A percentile compares a stretch with the other conserved stretches of the same genome.
phyloP scores from a whole-genome alignment of 1,140 invertebrate genomes.

The Polypedilum vanderplanki region DNA sequence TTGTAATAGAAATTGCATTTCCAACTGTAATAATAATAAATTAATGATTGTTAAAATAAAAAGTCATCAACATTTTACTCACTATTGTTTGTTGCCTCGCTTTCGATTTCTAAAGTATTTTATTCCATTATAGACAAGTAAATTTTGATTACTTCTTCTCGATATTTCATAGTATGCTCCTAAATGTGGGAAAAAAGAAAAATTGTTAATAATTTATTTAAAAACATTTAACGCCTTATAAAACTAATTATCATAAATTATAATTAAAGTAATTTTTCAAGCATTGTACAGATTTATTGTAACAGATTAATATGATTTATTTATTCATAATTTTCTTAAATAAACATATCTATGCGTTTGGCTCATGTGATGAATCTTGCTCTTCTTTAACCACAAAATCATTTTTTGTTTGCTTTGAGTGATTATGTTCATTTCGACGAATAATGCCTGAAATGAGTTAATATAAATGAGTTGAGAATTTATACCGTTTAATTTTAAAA shows the following conservation, averaged over 20 bases:
- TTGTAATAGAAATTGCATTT: conserved; percentile 44
- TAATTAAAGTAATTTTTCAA: conserved; percentile 30
- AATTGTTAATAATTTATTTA: not conserved
- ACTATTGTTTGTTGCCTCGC: conserved; percentile 40
- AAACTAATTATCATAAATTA: conserved; percentile 15
- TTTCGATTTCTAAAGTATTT: conserved; percentile 43
- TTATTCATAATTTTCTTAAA: not conserved
- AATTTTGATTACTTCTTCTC: conserved; percentile 42
- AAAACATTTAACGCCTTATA: not conserved
- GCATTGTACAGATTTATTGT: not conserved
- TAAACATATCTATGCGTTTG: not conserved
- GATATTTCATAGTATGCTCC: conserved; percentile 36
- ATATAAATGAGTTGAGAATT: not conserved
- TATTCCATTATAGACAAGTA: conserved; percentile 43
- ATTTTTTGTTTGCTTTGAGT: conserved; percentile 30
- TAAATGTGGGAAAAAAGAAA: not conserved
- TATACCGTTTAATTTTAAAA: conserved; percentile 36
- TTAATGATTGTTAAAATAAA: not conserved
- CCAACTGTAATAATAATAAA: conserved; percentile 33
- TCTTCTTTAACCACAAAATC: not conserved
- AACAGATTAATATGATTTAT: not conserved
- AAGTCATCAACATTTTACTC: not conserved
- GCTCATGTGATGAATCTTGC: not conserved
- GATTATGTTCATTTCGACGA: conserved; percentile 39
- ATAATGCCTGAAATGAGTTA: conserved; percentile 36